Evolutionary conservation across 2,888 invertebrate genomes (phyloP).

Genomic region (Hydrotaea cyrtoneurina): DNA sequence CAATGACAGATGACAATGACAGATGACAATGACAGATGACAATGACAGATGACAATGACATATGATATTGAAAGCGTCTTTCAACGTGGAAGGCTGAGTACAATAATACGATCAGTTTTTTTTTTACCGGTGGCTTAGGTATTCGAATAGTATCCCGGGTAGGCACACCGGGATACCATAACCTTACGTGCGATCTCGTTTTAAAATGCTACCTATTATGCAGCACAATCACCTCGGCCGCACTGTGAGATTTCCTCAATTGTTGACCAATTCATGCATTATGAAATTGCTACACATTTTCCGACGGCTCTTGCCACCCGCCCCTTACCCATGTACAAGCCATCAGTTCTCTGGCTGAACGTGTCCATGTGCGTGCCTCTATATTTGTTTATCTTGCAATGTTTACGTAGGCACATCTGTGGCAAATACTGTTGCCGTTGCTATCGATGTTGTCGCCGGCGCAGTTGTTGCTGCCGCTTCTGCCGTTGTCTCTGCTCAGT

Average conservation of each 20-base stretch:
- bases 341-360: not conserved
- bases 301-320: not conserved
- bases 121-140: too few relatives aligned
- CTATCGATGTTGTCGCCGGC: not conserved
- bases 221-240: not conserved
- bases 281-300: not conserved
- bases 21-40: too few relatives aligned
- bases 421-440: not conserved
- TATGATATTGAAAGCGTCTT: too few relatives aligned
- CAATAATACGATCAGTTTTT: too few relatives aligned
- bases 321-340: not conserved
- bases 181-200: too few relatives aligned
- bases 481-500: not conserved
- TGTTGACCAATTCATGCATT: not conserved
- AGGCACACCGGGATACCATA: too few relatives aligned
- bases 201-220: not conserved
- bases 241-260: not conserved
- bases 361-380: not conserved
- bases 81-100: too few relatives aligned
- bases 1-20: too few relatives aligned
- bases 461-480: not conserved
- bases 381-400: not conserved
- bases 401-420: not conserved
- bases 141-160: too few relatives aligned
- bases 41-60: too few relatives aligned